Conservation (phyloP, 2,888 invertebrate species). For the Drosophila atripex region DNA sequence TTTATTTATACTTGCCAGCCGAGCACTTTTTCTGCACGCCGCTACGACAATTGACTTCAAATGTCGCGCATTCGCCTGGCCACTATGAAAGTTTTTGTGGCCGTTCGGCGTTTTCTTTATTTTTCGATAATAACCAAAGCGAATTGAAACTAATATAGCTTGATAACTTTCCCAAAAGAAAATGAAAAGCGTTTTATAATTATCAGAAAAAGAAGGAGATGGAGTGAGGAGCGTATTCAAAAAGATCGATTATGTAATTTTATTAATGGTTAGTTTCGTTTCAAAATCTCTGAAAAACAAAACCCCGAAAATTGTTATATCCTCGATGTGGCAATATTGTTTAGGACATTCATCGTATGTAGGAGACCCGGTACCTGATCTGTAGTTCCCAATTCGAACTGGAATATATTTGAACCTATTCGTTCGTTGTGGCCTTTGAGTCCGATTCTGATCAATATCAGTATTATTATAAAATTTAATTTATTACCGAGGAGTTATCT, state of each 20-base stretch:
- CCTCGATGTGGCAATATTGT: background rate
- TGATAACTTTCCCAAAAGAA: conserved; percentile 68
- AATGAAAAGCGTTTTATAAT: conserved; percentile 62
- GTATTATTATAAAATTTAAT: background rate
- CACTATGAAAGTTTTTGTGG: conserved; percentile 68
- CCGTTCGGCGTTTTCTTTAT: conserved; percentile 55
- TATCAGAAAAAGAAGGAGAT: conserved; percentile 5
- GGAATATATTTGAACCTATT: too few relatives aligned
- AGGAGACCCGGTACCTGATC: too few relatives aligned
- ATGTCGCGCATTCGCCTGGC: conserved; percentile 57
- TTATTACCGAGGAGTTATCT: background rate
- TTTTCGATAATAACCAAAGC: conserved; percentile 73
- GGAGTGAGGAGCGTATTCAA: conserved; percentile 37
- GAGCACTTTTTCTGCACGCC: conserved; percentile 63
- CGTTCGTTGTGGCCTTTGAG: too few relatives aligned
- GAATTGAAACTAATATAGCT: conserved; percentile 68
- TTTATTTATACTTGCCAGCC: conserved; percentile 55
- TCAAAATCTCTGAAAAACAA: background rate
- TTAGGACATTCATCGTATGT: too few relatives aligned
- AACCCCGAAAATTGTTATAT: background rate
- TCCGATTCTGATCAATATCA: too few relatives aligned
- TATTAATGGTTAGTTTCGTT: conserved; percentile 56
- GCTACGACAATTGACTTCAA: conserved; percentile 73
- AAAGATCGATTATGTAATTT: conserved; percentile 60
- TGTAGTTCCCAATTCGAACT: too few relatives aligned